Conservation (phyloP, 2,113 vertebrate genomes). For the Pongo pygmaeus region DNA sequence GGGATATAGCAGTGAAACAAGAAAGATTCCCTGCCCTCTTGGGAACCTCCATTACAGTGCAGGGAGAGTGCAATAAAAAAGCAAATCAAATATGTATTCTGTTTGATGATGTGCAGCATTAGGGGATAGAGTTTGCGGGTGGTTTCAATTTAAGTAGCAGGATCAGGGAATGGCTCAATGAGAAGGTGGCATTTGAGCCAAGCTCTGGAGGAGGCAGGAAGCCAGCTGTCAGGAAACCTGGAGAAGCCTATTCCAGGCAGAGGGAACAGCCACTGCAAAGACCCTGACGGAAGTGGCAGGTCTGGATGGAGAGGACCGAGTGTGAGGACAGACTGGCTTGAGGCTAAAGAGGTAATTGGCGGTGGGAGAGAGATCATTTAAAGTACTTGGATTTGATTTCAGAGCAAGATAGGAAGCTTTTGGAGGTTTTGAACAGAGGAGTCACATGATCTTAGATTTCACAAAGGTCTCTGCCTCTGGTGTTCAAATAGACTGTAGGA, state of each 20-base stretch:
- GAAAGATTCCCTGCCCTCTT: background rate
- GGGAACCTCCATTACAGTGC: background rate
- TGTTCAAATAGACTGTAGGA: no score
- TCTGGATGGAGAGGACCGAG: background rate
- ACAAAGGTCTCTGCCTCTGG: background rate
- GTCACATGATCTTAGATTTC: background rate
- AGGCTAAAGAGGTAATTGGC: no score
- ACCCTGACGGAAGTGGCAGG: background rate
- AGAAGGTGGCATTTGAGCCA: background rate
- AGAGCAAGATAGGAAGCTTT: background rate
- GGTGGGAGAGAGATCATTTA: no score
- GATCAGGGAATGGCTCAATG: background rate
- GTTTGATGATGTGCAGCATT: background rate
- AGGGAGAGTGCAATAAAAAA: background rate
- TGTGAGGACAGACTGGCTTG: no score
- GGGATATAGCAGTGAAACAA: rapidly evolving
- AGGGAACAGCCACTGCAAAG: background rate
- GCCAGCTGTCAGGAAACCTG: background rate
- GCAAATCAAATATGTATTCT: rapidly evolving
- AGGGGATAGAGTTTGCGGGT: background rate
- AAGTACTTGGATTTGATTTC: background rate
- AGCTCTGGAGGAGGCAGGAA: background rate
- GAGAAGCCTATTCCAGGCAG: background rate
- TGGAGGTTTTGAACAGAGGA: background rate
- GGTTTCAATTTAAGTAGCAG: background rate